Evolutionary conservation across 1,140 invertebrate species (phyloP).

Genomic region (Hyles euphorbiae): DNA sequence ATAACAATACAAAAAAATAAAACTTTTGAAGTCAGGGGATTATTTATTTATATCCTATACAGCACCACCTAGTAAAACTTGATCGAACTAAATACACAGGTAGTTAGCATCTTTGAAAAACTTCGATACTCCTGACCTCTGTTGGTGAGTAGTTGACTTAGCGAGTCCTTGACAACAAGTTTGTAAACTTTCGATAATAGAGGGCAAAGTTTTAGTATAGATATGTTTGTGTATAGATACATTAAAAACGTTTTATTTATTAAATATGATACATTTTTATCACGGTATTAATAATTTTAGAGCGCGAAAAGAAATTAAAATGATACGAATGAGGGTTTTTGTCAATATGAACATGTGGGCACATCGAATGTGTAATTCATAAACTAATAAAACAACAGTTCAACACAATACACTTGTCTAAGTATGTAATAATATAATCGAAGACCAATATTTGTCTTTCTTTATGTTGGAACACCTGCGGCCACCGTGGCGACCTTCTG

Average conservation of each 20-base stretch:
- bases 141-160: conserved; percentile 27
- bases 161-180: neutral
- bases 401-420: conserved; percentile 13
- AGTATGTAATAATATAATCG: conserved; percentile 19
- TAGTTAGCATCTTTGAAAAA: conserved; percentile 24
- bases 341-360: too few relatives aligned
- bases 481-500: conserved; percentile 27
- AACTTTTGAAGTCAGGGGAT: too few relatives aligned
- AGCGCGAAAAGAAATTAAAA: too few relatives aligned
- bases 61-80: conserved; percentile 35
- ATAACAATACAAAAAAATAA: too few relatives aligned
- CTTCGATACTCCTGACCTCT: conserved; percentile 35
- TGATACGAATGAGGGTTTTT: too few relatives aligned
- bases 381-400: conserved; percentile 5
- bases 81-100: conserved; percentile 30
- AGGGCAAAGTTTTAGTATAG: conserved; percentile 27
- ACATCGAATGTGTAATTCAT: neutral
- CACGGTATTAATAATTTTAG: too few relatives aligned
- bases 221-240: too few relatives aligned
- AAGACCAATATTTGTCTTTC: conserved; percentile 25
- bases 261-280: too few relatives aligned
- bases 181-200: conserved; percentile 26
- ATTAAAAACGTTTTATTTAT: too few relatives aligned
- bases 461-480: conserved; percentile 31
- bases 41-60: neutral